Conservation (phyloP, 2,797 vertebrate genomes). For the Catharus ustulatus region DNA sequence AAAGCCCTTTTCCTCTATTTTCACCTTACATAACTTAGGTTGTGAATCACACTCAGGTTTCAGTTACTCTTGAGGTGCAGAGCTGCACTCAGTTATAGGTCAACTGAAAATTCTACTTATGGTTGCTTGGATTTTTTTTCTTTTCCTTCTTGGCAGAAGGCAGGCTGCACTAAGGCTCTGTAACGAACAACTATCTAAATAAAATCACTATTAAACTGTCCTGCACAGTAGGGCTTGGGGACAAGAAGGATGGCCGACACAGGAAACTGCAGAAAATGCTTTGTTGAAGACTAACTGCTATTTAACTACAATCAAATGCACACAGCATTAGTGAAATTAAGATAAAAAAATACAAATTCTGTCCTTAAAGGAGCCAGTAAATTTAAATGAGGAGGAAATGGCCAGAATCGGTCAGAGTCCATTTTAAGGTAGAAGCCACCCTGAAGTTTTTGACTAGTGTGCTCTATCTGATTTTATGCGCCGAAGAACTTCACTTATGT, state of each 20-base stretch:
- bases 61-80: neutral
- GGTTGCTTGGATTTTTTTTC: neutral
- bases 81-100: neutral
- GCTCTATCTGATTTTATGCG: neutral
- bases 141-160: neutral
- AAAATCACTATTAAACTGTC: neutral
- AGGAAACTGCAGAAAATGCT: neutral
- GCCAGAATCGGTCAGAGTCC: neutral
- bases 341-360: neutral
- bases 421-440: neutral
- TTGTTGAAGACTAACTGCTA: neutral
- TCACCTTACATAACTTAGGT: neutral
- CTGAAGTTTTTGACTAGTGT: neutral
- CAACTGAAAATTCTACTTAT: neutral
- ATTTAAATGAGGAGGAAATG: neutral
- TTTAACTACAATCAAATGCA: neutral
- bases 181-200: neutral
- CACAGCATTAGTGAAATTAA: neutral
- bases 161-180: neutral
- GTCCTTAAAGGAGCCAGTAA: neutral
- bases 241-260: neutral
- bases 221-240: neutral
- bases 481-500: slow-evolving; percentile 31
- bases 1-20: neutral
- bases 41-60: neutral